These are phyloP conservation scores for Urophycis tenuis DNA, from an alignment of 2,797 vertebrate genomes.

Conservation along the genomic window DNA sequence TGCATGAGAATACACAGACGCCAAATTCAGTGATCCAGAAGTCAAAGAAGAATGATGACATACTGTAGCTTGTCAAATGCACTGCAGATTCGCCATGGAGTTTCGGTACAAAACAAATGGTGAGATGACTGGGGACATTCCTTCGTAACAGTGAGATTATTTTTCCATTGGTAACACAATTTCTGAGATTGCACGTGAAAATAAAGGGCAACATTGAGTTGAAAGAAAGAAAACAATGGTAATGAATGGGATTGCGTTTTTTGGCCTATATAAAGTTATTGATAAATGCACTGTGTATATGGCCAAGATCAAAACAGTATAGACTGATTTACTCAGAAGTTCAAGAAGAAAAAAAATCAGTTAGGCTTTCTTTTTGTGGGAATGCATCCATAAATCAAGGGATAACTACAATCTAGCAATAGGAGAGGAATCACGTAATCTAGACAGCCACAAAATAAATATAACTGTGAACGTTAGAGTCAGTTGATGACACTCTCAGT, in stretches of 20 bases:
- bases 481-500: not conserved
- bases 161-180: constrained; percentile 27
- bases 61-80: constrained; percentile 38
- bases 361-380: constrained; percentile 11
- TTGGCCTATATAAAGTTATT: not conserved
- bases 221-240: constrained; percentile 17
- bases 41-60: constrained; percentile 44
- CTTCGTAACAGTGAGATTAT: constrained; percentile 9
- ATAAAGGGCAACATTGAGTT: not conserved
- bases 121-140: constrained; percentile 22
- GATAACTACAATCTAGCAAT: not conserved
- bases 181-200: constrained; percentile 26
- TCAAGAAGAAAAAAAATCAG: not conserved
- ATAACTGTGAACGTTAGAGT: not conserved
- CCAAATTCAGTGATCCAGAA: constrained; percentile 43
- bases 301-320: not conserved
- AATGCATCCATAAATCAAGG: constrained; percentile 7
- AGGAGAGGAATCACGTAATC: constrained; percentile 10
- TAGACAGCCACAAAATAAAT: not conserved
- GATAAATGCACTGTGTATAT: not conserved
- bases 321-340: not conserved
- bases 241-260: not conserved
- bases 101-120: constrained; percentile 33
- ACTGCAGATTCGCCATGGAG: constrained; percentile 34
- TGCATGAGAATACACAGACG: constrained; percentile 46